Evolutionary conservation across 1,140 invertebrate genomes (phyloP).

Genomic region (Hirudo medicinalis): DNA sequence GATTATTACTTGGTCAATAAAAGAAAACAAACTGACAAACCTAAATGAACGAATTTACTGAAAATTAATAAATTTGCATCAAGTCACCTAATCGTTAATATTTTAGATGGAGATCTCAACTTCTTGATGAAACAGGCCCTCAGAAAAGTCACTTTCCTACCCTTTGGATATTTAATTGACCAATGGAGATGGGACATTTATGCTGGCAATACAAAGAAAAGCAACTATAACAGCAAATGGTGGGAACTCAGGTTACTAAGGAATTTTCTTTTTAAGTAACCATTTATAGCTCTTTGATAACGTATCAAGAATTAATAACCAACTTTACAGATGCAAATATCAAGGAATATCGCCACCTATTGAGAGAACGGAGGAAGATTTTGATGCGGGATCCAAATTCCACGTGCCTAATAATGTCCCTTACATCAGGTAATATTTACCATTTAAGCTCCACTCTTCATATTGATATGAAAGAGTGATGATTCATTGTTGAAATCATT

Average conservation of each 20-base stretch:
- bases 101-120: slow-evolving; percentile 33
- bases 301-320: too few species aligned
- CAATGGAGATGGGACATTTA: slow-evolving; percentile 77
- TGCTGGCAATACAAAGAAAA: slow-evolving; percentile 42
- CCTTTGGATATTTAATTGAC: slow-evolving; percentile 73
- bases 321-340: slow-evolving; percentile 26
- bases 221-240: slow-evolving; percentile 56
- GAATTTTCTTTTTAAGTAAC: too few species aligned
- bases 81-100: background rate
- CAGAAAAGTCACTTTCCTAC: slow-evolving; percentile 75
- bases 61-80: background rate
- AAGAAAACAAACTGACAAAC: too few species aligned
- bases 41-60: too few species aligned
- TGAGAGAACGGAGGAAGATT: slow-evolving; percentile 25
- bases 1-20: background rate
- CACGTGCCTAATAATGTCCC: slow-evolving; percentile 29
- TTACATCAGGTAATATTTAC: slow-evolving; percentile 29
- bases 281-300: too few species aligned
- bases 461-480: background rate
- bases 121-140: slow-evolving; percentile 52
- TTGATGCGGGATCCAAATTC: slow-evolving; percentile 33
- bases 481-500: background rate
- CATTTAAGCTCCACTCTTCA: background rate
- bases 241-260: background rate
- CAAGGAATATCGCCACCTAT: slow-evolving; percentile 38